Evolutionary conservation across 2,797 vertebrate species (phyloP).

Genomic region (Brachyalestes nurse): DNA sequence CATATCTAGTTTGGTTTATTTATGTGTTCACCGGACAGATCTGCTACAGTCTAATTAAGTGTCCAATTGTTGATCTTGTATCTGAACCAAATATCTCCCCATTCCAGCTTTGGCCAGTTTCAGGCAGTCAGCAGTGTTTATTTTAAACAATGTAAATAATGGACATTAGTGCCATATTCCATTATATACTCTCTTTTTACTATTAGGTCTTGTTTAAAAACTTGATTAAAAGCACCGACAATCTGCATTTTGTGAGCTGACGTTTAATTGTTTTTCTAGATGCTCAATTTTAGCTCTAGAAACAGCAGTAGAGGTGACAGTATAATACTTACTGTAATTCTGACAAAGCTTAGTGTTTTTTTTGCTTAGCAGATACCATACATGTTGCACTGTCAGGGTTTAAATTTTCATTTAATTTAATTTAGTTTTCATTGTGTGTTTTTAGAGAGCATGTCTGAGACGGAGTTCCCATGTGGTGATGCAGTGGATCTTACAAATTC

Average conservation of each 20-base stretch:
- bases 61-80: too few relatives aligned
- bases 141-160: background rate
- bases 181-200: background rate
- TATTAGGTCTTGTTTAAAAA: background rate
- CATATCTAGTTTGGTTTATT: too few relatives aligned
- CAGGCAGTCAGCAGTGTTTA: background rate
- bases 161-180: background rate
- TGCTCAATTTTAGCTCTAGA: too few relatives aligned
- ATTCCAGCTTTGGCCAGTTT: too few relatives aligned
- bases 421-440: slow-evolving; percentile 15
- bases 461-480: slow-evolving; percentile 75
- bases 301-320: too few relatives aligned
- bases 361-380: background rate
- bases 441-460: slow-evolving; percentile 87
- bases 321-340: too few relatives aligned
- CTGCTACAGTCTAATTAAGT: too few relatives aligned
- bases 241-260: too few relatives aligned
- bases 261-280: background rate
- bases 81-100: too few relatives aligned
- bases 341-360: background rate
- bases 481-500: slow-evolving; percentile 78
- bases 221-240: too few relatives aligned
- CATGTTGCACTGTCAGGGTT: background rate
- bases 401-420: background rate
- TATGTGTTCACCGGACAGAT: too few relatives aligned